phyloP scores from a whole-genome alignment of 2,888 invertebrate genomes.

The Cerceris ruficornis region DNA sequence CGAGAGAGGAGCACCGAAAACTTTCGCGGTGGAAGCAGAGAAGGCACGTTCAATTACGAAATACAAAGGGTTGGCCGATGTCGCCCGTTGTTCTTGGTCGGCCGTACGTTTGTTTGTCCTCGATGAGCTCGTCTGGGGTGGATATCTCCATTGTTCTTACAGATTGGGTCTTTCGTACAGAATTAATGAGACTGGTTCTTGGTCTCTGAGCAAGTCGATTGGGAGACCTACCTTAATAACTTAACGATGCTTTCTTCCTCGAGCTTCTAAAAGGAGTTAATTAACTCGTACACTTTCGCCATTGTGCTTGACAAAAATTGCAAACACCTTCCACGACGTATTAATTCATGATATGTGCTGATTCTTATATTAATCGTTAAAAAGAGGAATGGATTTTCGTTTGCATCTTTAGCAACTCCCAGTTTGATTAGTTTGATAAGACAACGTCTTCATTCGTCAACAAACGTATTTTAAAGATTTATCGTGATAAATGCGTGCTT shows the following conservation, averaged over 20 bases:
- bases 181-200: conserved; percentile 64
- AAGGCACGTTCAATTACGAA: conserved; percentile 66
- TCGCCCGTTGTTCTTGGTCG: conserved; percentile 63
- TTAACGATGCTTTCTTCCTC: conserved; percentile 32
- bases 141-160: conserved; percentile 67
- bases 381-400: too few relatives aligned
- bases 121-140: conserved; percentile 55
- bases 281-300: neutral
- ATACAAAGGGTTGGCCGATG: conserved; percentile 65
- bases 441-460: too few relatives aligned
- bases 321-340: neutral
- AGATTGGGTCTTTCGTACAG: conserved; percentile 63
- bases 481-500: too few relatives aligned
- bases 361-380: too few relatives aligned
- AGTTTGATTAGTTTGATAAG: too few relatives aligned
- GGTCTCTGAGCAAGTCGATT: conserved; percentile 50
- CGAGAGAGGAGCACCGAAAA: conserved; percentile 33
- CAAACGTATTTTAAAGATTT: too few relatives aligned
- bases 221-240: conserved; percentile 42
- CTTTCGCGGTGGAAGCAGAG: conserved; percentile 35
- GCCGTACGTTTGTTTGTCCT: conserved; percentile 63
- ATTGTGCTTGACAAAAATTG: neutral
- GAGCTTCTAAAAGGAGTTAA: neutral
- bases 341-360: too few relatives aligned
- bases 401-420: too few relatives aligned